These are phyloP conservation scores for Drosophila lacertosa DNA, from an alignment of 1,140 invertebrate species.

Conservation along the genomic window DNA sequence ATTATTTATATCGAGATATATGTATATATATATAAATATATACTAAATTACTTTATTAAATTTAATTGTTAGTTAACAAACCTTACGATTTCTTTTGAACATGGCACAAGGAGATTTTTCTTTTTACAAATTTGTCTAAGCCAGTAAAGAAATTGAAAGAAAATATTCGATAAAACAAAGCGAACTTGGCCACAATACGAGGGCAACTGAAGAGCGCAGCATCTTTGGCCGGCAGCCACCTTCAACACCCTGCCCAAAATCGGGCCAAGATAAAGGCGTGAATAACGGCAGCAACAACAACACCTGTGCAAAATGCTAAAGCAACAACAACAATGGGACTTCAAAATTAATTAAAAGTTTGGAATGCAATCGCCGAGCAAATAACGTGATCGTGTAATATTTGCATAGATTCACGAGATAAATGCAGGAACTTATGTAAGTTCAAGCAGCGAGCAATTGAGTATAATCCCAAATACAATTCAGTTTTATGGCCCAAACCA, in stretches of 20 bases:
- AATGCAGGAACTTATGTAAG: constrained; percentile 40
- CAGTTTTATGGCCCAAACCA: constrained; percentile 22
- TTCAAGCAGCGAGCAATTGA: constrained; percentile 33
- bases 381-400: constrained; percentile 51
- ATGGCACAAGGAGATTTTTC: not conserved
- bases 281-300: constrained; percentile 41
- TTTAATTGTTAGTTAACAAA: constrained; percentile 10
- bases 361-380: constrained; percentile 55
- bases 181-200: constrained; percentile 68
- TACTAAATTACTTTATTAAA: too few relatives aligned
- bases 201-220: constrained; percentile 58
- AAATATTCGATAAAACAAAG: constrained; percentile 52
- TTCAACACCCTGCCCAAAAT: constrained; percentile 28
- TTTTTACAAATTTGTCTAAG: not conserved
- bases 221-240: constrained; percentile 19
- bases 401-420: constrained; percentile 45
- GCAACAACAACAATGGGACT: constrained; percentile 1
- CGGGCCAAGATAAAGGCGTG: constrained; percentile 65
- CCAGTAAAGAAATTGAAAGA: not conserved
- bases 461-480: constrained; percentile 32
- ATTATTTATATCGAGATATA: too few relatives aligned
- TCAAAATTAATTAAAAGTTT: constrained; percentile 68
- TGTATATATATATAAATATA: too few relatives aligned
- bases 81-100: constrained; percentile 32
- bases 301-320: constrained; percentile 28